Evolutionary conservation across 2,113 vertebrate species (phyloP).

Genomic region (Daphoenositta chrysoptera): DNA sequence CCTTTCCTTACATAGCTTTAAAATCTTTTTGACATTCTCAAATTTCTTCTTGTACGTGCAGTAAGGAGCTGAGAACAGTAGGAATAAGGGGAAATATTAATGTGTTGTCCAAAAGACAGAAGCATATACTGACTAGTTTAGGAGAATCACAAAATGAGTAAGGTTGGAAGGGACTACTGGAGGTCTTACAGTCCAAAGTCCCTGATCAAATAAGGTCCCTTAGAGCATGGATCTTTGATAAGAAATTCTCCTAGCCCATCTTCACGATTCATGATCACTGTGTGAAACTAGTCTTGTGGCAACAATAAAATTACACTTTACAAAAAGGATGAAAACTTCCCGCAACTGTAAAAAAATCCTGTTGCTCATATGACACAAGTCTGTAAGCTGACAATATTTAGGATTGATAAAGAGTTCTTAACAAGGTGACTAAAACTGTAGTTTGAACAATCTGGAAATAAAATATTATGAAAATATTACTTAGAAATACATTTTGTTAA

Average conservation of each 20-base stretch:
- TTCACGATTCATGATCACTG: rapidly evolving
- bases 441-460: not conserved
- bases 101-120: not conserved
- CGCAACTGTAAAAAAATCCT: not conserved
- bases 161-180: not conserved
- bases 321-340: not conserved
- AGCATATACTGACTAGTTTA: not conserved
- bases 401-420: not conserved
- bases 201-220: not conserved
- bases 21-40: not conserved
- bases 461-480: not conserved
- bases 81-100: not conserved
- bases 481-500: not conserved
- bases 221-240: not conserved
- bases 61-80: not conserved
- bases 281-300: not conserved
- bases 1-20: not conserved
- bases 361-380: not conserved
- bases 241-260: not conserved
- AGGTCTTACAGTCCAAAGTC: not conserved
- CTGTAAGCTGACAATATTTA: not conserved
- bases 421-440: not conserved
- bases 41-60: not conserved
- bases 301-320: not conserved
- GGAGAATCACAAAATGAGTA: not conserved